These are phyloP conservation scores for Nomada ruficornis DNA, from an alignment of 2,888 invertebrate genomes.

Conservation along the genomic window DNA sequence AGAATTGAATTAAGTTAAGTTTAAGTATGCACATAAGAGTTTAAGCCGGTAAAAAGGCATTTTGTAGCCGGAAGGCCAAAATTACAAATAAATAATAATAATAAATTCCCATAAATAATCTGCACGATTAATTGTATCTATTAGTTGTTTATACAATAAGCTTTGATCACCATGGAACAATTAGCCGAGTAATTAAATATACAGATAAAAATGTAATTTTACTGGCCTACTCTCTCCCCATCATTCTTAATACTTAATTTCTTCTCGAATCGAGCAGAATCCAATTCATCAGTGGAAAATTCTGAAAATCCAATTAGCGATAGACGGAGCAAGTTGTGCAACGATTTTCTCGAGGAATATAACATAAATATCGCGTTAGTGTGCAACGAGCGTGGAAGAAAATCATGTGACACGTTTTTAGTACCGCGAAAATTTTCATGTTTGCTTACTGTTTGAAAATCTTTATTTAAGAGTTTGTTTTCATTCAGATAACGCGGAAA, in stretches of 20 bases:
- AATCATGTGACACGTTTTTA: too few relatives aligned
- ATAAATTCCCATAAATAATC: neutral
- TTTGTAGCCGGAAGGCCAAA: too few relatives aligned
- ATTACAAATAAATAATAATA: too few relatives aligned
- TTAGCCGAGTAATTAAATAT: neutral
- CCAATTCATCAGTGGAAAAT: neutral
- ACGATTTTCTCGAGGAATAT: neutral
- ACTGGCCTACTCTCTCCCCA: too few relatives aligned
- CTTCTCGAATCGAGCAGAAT: neutral
- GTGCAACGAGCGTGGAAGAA: neutral
- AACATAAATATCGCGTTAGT: neutral
- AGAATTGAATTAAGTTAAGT: too few relatives aligned
- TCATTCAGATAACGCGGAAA: neutral
- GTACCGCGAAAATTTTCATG: neutral
- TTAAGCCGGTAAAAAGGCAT: too few relatives aligned
- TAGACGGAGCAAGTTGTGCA: neutral
- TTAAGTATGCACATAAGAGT: too few relatives aligned
- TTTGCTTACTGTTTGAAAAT: neutral
- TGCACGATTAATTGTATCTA: neutral
- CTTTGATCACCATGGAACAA: neutral
- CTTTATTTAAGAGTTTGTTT: neutral
- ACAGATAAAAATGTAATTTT: neutral
- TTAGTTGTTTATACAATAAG: conserved; percentile 2
- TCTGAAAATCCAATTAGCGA: neutral
- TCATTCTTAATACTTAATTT: neutral